Evolutionary conservation across 2,113 vertebrate genomes (phyloP).

Genomic region (Callochromis pleurospilus): DNA sequence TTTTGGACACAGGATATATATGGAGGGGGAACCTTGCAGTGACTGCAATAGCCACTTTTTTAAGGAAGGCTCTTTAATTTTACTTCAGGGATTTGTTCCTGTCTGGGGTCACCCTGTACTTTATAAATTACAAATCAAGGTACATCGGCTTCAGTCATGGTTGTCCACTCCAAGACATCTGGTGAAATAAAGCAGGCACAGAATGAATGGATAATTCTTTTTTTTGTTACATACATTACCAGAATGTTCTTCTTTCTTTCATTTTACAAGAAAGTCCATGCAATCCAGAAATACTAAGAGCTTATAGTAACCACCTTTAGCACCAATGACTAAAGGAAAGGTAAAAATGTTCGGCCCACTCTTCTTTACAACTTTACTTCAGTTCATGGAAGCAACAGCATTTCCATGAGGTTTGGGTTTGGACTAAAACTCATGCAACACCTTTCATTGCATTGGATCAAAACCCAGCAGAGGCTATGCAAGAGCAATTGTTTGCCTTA

Average conservation of each 20-base stretch:
- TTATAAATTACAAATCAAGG: background rate
- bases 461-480: background rate
- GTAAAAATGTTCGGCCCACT: background rate
- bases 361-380: background rate
- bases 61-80: background rate
- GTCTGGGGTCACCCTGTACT: background rate
- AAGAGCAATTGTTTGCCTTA: background rate
- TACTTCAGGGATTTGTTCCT: background rate
- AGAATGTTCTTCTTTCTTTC: accelerated
- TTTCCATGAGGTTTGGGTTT: background rate
- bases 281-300: background rate
- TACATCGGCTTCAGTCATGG: background rate
- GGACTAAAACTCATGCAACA: accelerated
- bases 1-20: background rate
- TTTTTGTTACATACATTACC: background rate
- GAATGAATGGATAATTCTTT: background rate
- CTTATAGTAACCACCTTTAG: background rate
- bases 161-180: background rate
- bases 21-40: background rate
- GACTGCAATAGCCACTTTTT: background rate
- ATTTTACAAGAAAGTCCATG: background rate
- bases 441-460: background rate
- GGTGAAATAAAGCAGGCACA: background rate
- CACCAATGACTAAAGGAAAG: background rate
- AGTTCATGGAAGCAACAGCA: background rate